Base-by-base conservation (phyloP, 2,113 vertebrate genomes). In the Pitta sordida region DNA sequence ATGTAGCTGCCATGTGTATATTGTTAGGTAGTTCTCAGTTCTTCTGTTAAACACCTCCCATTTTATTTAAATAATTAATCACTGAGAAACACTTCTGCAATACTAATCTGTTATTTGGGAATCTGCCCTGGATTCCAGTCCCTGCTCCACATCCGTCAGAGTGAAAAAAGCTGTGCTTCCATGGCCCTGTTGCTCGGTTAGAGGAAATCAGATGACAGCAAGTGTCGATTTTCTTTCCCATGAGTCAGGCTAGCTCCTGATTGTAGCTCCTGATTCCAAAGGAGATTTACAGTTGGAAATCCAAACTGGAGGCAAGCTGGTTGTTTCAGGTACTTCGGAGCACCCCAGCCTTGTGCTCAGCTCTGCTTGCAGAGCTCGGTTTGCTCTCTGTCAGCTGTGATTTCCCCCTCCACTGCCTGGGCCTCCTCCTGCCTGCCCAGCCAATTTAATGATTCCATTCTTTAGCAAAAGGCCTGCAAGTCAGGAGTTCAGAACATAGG, bases 171-270 rank as follows among this genome's bases (percentile, higher is more conserved):
- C 2, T 4, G 8, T 17, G 5, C 26, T 26, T 51, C 32, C 15
- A 1, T 9, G 29, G 10, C 26, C 32, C 60, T 12, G 0, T 15
- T n/a, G 9, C 43, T 46, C 44, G 24, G 26, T 53, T 37, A 41
- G 10, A 43, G 29, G 27, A 22, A 11, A 3, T 22, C 0, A 0
- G 29, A 11, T 13, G 63, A 7, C 43, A 48, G 19, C 11, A 51
- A 55, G 6, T 2, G 26, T 51, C 39, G 76, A 30, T 69, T 67
- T 71, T 29, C 41, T 37, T 77, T 58, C 76, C 86, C n/a, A 1
- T 23, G 51, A 70, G 55, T 49, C 19, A 29, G 26, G 15, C 11
- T 55, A 63, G 32, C 29, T 89, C 39, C n/a, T n/a, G n/a, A 30
- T 26, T 18, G 1, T 14, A 41, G 34, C 10, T 65, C 22, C 51